These are phyloP conservation scores for Phataginus tricuspis DNA, from an alignment of 2,797 vertebrate species.

Conservation along the genomic window DNA sequence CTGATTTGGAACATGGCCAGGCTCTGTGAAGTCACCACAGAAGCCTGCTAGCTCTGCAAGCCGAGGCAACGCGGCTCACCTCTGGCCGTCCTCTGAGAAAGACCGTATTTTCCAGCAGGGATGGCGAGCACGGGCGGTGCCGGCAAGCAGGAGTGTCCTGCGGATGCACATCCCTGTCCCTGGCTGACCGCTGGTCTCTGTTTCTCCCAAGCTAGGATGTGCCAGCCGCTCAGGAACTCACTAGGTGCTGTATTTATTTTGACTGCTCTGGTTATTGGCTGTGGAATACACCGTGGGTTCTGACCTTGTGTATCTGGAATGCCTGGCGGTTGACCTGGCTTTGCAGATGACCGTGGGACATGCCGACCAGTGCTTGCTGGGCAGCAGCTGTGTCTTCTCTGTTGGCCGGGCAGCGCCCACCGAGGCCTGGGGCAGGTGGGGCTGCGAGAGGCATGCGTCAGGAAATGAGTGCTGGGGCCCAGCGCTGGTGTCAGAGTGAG, in stretches of 20 bases:
- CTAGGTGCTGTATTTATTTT: background rate
- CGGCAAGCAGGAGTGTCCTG: fast-evolving
- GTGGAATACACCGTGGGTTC: fast-evolving
- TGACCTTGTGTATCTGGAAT: background rate
- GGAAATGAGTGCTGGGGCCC: background rate
- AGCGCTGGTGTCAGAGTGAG: too few relatives aligned
- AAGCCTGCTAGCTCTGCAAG: too few relatives aligned
- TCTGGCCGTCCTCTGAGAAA: background rate
- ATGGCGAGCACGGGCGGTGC: background rate
- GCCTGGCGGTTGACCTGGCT: too few relatives aligned
- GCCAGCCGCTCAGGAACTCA: background rate
- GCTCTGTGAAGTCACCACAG: background rate
- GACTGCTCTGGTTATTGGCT: too few relatives aligned
- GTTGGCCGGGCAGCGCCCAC: too few relatives aligned
- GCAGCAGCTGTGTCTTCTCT: background rate
- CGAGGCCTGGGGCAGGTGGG: too few relatives aligned
- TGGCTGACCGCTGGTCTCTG: background rate
- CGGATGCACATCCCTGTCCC: fast-evolving
- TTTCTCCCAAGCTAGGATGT: too few relatives aligned
- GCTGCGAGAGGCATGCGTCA: fast-evolving
- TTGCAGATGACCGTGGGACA: too few relatives aligned
- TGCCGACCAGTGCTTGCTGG: too few relatives aligned
- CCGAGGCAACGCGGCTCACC: fast-evolving
- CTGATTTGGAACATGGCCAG: too few relatives aligned
- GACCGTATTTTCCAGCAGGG: background rate